Evolutionary conservation across 1,140 invertebrate species (phyloP).

Genomic region (Cydia splendana): DNA sequence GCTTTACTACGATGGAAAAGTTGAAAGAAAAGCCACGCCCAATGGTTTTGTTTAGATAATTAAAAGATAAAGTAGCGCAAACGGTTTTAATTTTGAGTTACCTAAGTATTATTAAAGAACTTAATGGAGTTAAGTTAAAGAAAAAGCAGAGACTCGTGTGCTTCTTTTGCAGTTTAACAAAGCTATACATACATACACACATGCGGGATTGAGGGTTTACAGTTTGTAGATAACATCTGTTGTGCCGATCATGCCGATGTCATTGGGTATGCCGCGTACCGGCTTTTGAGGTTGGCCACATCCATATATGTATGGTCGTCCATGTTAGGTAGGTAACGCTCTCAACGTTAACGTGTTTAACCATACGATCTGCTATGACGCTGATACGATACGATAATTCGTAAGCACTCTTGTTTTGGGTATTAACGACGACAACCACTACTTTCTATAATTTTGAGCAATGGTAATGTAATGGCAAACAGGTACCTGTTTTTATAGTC

Average conservation of each 20-base stretch:
- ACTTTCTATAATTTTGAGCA: not conserved
- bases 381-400: too few relatives aligned
- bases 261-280: not conserved
- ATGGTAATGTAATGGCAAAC: too few relatives aligned
- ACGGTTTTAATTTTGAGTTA: not conserved
- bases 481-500: not conserved
- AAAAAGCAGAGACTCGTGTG: not conserved
- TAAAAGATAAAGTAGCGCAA: slow-evolving; percentile 6
- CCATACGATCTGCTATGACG: not conserved
- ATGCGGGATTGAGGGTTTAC: not conserved
- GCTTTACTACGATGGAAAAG: not conserved
- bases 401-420: too few relatives aligned
- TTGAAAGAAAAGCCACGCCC: not conserved
- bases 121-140: not conserved
- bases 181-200: not conserved
- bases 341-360: not conserved
- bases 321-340: not conserved
- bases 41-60: not conserved
- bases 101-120: not conserved
- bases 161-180: not conserved
- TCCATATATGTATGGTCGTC: not conserved
- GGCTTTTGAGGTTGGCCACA: not conserved
- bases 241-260: not conserved
- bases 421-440: too few relatives aligned
- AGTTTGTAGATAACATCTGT: not conserved